phyloP scores from a whole-genome alignment of 2,888 invertebrate genomes.

The Brenthis ino region DNA sequence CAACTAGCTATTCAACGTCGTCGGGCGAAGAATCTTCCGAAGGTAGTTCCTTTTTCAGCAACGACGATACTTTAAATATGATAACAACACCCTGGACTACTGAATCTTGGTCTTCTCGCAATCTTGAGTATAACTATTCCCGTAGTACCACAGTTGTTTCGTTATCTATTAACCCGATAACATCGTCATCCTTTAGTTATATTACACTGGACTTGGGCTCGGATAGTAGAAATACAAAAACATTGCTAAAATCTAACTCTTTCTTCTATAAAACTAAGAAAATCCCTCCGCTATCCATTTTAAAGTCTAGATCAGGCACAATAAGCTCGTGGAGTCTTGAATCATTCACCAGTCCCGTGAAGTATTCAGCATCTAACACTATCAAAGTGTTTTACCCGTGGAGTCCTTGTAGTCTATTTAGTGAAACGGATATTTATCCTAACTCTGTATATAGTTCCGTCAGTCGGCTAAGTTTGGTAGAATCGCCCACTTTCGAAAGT shows the following conservation, averaged over 20 bases:
- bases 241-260: constrained; percentile 16
- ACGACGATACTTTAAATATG: constrained; percentile 56
- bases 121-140: no score
- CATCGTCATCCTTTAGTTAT: constrained; percentile 44
- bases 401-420: constrained; percentile 47
- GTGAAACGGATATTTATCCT: constrained; percentile 52
- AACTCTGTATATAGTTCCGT: constrained; percentile 44
- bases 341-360: constrained; percentile 46
- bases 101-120: constrained; percentile 45
- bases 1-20: constrained; percentile 17
- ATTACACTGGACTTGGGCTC: constrained; percentile 28
- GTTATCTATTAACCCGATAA: constrained; percentile 41
- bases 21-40: constrained; percentile 14
- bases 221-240: constrained; percentile 34
- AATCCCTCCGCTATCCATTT: neutral
- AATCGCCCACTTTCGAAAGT: constrained; percentile 9
- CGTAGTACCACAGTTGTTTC: neutral
- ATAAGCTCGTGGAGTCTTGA: constrained; percentile 56
- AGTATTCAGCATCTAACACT: constrained; percentile 20
- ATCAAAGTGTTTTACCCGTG: constrained; percentile 50
- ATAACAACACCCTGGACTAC: constrained; percentile 59
- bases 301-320: constrained; percentile 26
- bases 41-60: constrained; percentile 23
- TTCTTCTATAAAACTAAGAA: constrained; percentile 10
- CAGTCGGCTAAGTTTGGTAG: neutral